Base-by-base conservation (phyloP, 2,888 invertebrate genomes). In the Epinotia demarniana region DNA sequence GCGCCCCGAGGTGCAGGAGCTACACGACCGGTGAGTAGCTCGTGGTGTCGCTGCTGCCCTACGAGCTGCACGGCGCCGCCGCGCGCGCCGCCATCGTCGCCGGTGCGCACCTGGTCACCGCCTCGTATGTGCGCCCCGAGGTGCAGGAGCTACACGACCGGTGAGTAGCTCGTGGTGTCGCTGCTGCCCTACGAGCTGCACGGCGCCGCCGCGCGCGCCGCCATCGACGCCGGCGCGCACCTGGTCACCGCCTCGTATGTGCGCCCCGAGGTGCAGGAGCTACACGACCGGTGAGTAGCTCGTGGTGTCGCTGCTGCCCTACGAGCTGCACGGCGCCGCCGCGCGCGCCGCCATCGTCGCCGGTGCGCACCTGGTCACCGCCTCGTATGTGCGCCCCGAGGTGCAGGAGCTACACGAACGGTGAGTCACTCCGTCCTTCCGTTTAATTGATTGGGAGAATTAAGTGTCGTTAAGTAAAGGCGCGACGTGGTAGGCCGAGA, bases 241-340 rank as follows among this genome's bases (percentile, higher is more conserved):
- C 96, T 99, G 96, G 99, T 99, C 19, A 99, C 99, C 0, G 99
- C 99, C 0, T 99, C 99, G 77, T 99, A 99, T 85, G 96, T 98
- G 73, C 97, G 97, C 13, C 97, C 98, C 1, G 96, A 97, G 83
- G 97, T 99, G 82, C 96, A 95, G 82, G 95, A 95, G 0, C 90
- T 99, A 12, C 96, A 99, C 83, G 94, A 97, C 58, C 95, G 95
- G 97, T 97, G 84, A 95, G 95, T 89, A 13, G 80, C 95, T 97
- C 0, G 97, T 97, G 0, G 95, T 98, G 8, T 99, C 99, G 0
- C 95, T 99, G 61, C 92, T 99, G 64, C 99, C 99, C 0, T 99
- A 98, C 85, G 95, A 96, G 18, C 94, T 99, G 49, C 99, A 99
- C 87, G 97, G 98, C 0, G 93, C 96, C 6, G 96, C 97, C 3